These are phyloP conservation scores for Coccyzus lansbergi DNA, from an alignment of 2,797 vertebrate genomes.

Conservation along the genomic window DNA sequence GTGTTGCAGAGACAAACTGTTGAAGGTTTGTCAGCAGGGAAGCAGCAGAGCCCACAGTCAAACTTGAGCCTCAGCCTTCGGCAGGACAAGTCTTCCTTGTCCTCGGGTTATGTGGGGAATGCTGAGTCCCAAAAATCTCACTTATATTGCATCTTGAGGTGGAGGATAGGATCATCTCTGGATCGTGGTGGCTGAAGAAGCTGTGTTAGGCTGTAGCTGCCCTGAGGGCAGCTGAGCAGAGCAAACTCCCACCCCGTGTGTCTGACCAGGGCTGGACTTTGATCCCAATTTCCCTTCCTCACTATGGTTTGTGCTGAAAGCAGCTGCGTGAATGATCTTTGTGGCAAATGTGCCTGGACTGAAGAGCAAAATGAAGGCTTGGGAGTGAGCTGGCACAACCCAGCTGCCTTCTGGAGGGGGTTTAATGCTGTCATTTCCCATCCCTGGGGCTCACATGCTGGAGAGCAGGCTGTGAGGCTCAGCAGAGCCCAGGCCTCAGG, in stretches of 20 bases:
- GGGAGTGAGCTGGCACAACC: background rate
- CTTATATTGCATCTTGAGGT: background rate
- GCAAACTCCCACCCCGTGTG: background rate
- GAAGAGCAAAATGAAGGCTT: background rate
- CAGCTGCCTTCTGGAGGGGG: background rate
- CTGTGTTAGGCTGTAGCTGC: too few species aligned
- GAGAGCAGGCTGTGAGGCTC: background rate
- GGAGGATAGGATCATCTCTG: background rate
- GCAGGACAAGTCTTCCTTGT: rapidly evolving
- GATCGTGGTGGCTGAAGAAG: background rate
- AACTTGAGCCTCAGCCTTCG: background rate
- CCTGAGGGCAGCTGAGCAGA: background rate
- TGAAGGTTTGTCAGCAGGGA: background rate
- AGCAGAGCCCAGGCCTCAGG: background rate
- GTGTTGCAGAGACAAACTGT: background rate
- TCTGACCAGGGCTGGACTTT: background rate
- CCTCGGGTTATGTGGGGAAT: background rate
- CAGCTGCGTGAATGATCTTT: rapidly evolving
- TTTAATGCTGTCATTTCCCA: background rate
- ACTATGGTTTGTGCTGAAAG: background rate
- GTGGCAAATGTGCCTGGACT: background rate
- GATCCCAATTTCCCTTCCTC: rapidly evolving
- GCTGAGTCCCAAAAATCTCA: background rate
- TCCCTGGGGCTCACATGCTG: rapidly evolving
- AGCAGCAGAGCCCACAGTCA: background rate